phyloP scores from a whole-genome alignment of 2,797 vertebrate genomes.

The Alosa sapidissima region DNA sequence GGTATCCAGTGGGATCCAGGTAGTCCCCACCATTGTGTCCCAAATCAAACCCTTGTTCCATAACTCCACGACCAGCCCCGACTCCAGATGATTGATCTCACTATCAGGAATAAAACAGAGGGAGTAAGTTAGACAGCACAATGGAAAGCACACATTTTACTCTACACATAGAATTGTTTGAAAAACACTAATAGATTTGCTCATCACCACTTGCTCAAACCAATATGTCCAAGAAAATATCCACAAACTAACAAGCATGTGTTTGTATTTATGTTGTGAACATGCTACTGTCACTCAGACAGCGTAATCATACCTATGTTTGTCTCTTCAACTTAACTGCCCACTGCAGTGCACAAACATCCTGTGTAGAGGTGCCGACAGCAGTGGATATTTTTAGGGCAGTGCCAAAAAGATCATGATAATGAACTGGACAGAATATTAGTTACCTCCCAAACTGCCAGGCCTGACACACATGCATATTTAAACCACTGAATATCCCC shows the following conservation, averaged over 20 bases:
- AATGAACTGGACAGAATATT: neutral
- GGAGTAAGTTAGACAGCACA: neutral
- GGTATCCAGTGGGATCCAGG: constrained; percentile 86
- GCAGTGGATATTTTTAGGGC: neutral
- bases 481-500: neutral
- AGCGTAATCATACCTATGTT: neutral
- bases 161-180: neutral
- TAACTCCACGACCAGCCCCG: constrained; percentile 94
- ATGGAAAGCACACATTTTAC: neutral
- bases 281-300: neutral
- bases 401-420: neutral
- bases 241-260: neutral
- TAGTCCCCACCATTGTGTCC: constrained; percentile 94
- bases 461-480: constrained; percentile 2
- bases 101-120: constrained; percentile 61
- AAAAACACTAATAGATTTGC: too few relatives aligned
- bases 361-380: neutral
- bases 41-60: constrained; percentile 99
- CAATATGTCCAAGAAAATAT: neutral
- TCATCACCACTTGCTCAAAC: neutral
- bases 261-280: neutral
- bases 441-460: constrained; percentile 16
- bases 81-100: constrained; percentile 91
- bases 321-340: neutral
- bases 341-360: neutral